Evolutionary conservation across 2,888 invertebrate genomes (phyloP).

Genomic region (Deladenus siricidicola): DNA sequence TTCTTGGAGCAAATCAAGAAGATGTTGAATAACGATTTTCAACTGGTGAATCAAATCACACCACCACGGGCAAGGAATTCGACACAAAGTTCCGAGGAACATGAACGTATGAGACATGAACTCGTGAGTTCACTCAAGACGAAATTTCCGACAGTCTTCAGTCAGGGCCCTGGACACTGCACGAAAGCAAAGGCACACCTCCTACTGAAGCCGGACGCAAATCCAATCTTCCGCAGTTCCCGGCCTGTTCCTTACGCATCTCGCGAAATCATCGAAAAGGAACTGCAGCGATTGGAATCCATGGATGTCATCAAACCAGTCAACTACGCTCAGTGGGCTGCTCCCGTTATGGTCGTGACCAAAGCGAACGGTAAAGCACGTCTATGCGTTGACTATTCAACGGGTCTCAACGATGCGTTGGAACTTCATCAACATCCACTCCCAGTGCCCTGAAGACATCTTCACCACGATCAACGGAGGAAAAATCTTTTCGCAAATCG

Average conservation of each 20-base stretch:
- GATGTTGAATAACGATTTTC: too few relatives aligned
- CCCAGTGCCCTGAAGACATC: conserved; percentile 27
- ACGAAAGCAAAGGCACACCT: conserved; percentile 12
- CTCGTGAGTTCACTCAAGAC: conserved; percentile 1
- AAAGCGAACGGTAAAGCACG: conserved; percentile 33
- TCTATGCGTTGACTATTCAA: conserved; percentile 35
- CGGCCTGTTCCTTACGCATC: conserved; percentile 22
- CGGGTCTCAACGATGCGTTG: conserved; percentile 30
- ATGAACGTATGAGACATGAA: too few relatives aligned
- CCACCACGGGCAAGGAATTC: too few relatives aligned
- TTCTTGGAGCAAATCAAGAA: background rate
- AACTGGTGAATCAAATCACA: too few relatives aligned
- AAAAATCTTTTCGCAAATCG: conserved; percentile 26
- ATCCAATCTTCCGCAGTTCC: conserved; percentile 10
- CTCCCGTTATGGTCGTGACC: conserved; percentile 29
- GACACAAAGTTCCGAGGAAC: too few relatives aligned
- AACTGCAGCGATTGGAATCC: conserved; percentile 23
- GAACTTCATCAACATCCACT: conserved; percentile 28
- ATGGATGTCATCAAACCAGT: conserved; percentile 20
- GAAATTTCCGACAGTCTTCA: conserved; percentile 11
- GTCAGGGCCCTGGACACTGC: conserved; percentile 16
- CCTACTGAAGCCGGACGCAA: conserved; percentile 14
- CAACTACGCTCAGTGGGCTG: conserved; percentile 29
- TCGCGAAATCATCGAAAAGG: conserved; percentile 11
- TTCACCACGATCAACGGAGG: conserved; percentile 28